These are phyloP conservation scores for Tyria jacobaeae DNA, from an alignment of 2,888 invertebrate species.

Conservation along the genomic window DNA sequence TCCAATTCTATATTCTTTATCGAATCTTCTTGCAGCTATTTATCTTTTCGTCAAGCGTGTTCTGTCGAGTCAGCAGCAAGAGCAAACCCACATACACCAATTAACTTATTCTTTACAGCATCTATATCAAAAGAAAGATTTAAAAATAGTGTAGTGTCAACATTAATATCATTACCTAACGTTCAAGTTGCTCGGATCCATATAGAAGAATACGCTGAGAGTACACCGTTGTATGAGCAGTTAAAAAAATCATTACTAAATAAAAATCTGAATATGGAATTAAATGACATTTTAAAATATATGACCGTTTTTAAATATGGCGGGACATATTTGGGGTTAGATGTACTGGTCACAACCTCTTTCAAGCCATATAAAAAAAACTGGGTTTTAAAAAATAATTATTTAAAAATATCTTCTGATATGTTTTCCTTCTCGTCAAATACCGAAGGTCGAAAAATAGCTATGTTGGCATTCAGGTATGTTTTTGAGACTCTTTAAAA, in stretches of 20 bases:
- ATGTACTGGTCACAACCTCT: slow-evolving; percentile 24
- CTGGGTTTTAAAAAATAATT: slow-evolving; percentile 34
- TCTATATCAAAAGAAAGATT: neutral
- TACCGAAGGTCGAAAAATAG: slow-evolving; percentile 22
- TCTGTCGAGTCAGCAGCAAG: slow-evolving; percentile 45
- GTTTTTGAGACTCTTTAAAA: neutral
- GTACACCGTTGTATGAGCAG: slow-evolving; percentile 15
- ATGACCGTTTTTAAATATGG: slow-evolving; percentile 34
- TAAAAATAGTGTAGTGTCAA: neutral
- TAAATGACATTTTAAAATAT: slow-evolving; percentile 31
- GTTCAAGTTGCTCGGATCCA: slow-evolving; percentile 21
- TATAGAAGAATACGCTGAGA: slow-evolving; percentile 21
- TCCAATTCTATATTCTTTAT: slow-evolving; percentile 86
- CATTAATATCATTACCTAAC: slow-evolving; percentile 2
- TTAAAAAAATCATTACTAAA: neutral
- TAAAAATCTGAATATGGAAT: slow-evolving; percentile 4
- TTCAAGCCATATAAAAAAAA: slow-evolving; percentile 22
- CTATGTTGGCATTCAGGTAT: slow-evolving; percentile 10
- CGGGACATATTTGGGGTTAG: slow-evolving; percentile 33
- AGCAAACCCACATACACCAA: slow-evolving; percentile 58
- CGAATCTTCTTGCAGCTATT: slow-evolving; percentile 86
- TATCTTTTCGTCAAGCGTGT: slow-evolving; percentile 61
- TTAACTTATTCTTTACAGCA: slow-evolving; percentile 47
- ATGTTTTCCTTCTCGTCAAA: slow-evolving; percentile 37
- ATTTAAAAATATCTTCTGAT: slow-evolving; percentile 20